These are phyloP conservation scores for Xestia rhomboidea DNA, from an alignment of 2,888 invertebrate species.

Conservation along the genomic window DNA sequence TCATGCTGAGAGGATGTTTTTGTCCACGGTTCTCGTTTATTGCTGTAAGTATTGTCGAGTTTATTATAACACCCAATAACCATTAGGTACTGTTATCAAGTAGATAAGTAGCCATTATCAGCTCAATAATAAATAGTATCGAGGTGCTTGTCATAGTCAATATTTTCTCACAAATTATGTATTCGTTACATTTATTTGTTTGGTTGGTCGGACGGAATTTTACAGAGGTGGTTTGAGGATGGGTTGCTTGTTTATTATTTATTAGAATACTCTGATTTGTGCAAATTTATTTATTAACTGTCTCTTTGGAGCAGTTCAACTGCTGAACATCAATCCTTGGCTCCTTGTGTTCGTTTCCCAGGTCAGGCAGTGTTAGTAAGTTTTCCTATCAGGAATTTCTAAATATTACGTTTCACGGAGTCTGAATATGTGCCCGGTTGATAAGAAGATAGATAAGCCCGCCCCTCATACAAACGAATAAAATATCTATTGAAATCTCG, in stretches of 20 bases:
- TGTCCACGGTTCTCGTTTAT: neutral
- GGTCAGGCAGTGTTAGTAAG: neutral
- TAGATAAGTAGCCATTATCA: slow-evolving; percentile 61
- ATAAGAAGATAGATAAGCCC: neutral
- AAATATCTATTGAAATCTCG: neutral
- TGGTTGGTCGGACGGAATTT: neutral
- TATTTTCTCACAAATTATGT: slow-evolving; percentile 40
- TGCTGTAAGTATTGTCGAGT: neutral
- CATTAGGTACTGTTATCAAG: slow-evolving; percentile 58
- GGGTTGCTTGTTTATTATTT: neutral
- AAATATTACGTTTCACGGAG: neutral
- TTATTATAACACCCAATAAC: slow-evolving; percentile 42
- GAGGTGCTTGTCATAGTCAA: slow-evolving; percentile 35
- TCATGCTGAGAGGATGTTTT: neutral
- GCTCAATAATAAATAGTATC: slow-evolving; percentile 53
- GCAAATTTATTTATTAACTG: neutral
- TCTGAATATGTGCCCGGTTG: neutral
- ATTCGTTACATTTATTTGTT: neutral
- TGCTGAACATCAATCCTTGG: neutral
- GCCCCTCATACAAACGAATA: no score
- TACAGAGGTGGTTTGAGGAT: neutral
- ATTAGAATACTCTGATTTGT: neutral
- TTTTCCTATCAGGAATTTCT: neutral
- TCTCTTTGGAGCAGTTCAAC: neutral
- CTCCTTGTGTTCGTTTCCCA: neutral